These are phyloP conservation scores for Agelastica alni DNA, from an alignment of 2,888 invertebrate species.

Conservation along the genomic window DNA sequence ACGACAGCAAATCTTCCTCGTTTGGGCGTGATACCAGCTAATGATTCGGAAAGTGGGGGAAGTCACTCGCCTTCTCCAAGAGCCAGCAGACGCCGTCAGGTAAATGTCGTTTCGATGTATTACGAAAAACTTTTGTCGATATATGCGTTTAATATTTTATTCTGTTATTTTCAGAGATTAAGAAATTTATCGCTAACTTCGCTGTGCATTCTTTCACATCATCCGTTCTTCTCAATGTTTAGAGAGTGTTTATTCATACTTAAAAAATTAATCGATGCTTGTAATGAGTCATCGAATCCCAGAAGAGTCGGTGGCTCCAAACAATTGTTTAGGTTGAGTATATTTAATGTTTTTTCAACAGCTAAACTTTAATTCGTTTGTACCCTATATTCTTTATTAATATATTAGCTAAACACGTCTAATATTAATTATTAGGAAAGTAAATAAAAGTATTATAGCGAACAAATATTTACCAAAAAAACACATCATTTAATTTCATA, in stretches of 20 bases:
- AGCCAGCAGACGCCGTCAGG: constrained; percentile 78
- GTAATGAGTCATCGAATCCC: constrained; percentile 92
- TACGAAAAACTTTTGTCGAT: too few relatives aligned
- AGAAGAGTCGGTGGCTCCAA: constrained; percentile 87
- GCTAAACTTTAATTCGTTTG: too few relatives aligned
- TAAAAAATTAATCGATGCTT: constrained; percentile 95
- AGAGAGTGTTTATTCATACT: constrained; percentile 96
- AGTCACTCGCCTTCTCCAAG: constrained; percentile 86
- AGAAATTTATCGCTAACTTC: constrained; percentile 95
- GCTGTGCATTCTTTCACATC: constrained; percentile 96
- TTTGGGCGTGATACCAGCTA: constrained; percentile 68
- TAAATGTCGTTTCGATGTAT: constrained; percentile 42
- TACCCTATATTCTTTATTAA: too few relatives aligned
- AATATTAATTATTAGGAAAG: too few relatives aligned
- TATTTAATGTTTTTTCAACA: too few relatives aligned
- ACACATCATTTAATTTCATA: too few relatives aligned
- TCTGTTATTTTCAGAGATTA: constrained; percentile 65
- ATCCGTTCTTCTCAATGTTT: constrained; percentile 98
- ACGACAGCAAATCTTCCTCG: constrained; percentile 53
- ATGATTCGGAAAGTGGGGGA: constrained; percentile 87
- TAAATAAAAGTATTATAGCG: too few relatives aligned
- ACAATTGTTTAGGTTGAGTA: constrained; percentile 76
- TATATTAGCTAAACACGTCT: too few relatives aligned
- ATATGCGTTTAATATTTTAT: too few relatives aligned
- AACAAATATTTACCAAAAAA: too few relatives aligned